Base-by-base conservation (phyloP, 2,888 invertebrate genomes). In the Thumatha senex region DNA sequence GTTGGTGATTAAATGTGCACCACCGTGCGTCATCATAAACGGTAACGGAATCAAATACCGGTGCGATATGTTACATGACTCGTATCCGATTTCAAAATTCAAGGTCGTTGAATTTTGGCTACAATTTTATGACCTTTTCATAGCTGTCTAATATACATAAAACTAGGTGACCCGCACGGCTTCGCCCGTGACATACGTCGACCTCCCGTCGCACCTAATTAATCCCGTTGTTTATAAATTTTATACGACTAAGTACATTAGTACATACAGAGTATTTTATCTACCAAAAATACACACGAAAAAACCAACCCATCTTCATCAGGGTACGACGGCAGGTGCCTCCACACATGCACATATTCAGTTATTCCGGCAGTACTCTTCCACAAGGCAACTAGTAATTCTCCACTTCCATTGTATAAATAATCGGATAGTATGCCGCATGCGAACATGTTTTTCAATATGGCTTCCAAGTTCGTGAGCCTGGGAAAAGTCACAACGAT, bases 381-480 rank as follows among this genome's bases (percentile, higher is more conserved):
- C 87, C 87, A 88, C 18, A 88, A 51, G 13, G 54, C 58, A 35
- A 75, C 75, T 1, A 88, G 73, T 10, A 86, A 64, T 4, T 53
- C 64, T 34, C 82, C 84, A 29, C 72, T 67, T 40, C 81, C 80
- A 39, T 78, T 70, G 69, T 71, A 84, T 10, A 87, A 55, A 46
- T 69, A 66, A 18, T 80, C 75, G 15, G 86, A 76, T 18, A 88
- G 74, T 15, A 74, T 49, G 14, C 84, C 84, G 58, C 72, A 66
- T 15, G 73, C 71, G 39, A 76, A 69, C 80, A 88, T 82, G 70
- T 87, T 87, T 44, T 64, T 69, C 56, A 88, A 52, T 39, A 75
- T 70, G 7, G 70, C 54, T 61, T 85, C 79, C 54, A 88, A 74
- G 75, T 86, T 88, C 56, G 55, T 56, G 60, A 86, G 61, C 80